Percentiles rank a stretch among this genome's conserved stretches.
These are phyloP conservation scores for Erebia ligea DNA, from an alignment of 2,888 invertebrate species.

Conservation along the genomic window DNA sequence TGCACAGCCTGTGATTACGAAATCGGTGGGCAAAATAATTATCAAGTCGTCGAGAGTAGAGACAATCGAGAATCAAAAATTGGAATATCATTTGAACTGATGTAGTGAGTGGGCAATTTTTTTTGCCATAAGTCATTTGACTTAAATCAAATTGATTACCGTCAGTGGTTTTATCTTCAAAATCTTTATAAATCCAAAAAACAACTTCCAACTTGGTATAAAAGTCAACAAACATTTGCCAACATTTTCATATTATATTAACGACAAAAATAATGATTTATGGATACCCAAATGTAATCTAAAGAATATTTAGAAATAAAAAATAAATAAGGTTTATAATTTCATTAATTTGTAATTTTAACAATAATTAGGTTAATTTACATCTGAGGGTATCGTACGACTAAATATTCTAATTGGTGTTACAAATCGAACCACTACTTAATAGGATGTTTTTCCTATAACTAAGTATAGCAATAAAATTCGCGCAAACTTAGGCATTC, in stretches of 20 bases:
- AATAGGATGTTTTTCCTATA: conserved; percentile 52
- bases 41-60: no score
- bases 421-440: conserved; percentile 59
- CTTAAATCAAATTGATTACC: no score
- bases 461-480: conserved; percentile 29
- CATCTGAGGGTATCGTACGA: conserved; percentile 26
- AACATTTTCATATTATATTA: background rate
- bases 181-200: no score
- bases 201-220: background rate
- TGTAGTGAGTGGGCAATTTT: no score
- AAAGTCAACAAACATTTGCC: background rate
- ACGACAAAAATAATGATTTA: background rate
- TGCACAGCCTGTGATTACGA: no score
- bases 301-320: conserved; percentile 3
- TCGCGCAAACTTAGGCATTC: conserved; percentile 35
- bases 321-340: background rate
- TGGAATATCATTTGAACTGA: no score
- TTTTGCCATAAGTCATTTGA: no score
- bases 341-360: background rate
- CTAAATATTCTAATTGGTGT: conserved; percentile 68
- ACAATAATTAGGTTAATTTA: conserved; percentile 26
- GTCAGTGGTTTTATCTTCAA: no score
- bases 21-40: no score
- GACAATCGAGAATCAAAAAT: no score
- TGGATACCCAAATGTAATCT: conserved; percentile 7